Evolutionary conservation across 2,888 invertebrate species (phyloP), one percentile per base, ranked within the genome.

Genomic region (Eurois occulta): DNA sequence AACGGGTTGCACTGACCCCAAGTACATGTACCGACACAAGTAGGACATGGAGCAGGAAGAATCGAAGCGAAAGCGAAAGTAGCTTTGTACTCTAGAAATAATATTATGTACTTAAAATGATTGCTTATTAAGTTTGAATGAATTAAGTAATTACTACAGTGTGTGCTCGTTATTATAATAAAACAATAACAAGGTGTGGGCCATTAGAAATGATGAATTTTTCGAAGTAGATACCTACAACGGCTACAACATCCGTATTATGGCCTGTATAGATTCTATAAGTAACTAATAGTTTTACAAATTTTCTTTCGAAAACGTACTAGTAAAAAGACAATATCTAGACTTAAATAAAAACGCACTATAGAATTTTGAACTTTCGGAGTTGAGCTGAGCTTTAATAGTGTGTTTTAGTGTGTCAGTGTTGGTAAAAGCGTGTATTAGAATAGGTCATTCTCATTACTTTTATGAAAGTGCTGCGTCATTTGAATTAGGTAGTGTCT

Each of bases 141-240:
- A 35, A 43, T 64, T 24, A 66, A 32, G 46, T 41, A 46, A 58
- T 58, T 60, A 77, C 18, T 18, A 28, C 0, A 65, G 58, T 21
- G 28, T 32, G 41, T 18, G 32, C 7, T 77, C 10, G 24, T 58
- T 65, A 28, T n/a, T 62, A n/a, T 11, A 41, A 18, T n/a, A 32
- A 35, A 55, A 80, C 28, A 43, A 55, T 55, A 58, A 66, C 65
- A 46, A 41, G 4, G 35, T 41, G 35, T 28, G 8, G 8, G 35
- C 28, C 41, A 58, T 66, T 32, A 80, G 0, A 4, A 28, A 28
- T 66, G 28, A 73, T 66, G 48, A 67, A 35, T 46, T 67, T 52
- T 46, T n/a, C 1, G 16, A 60, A 21, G 28, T 38, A 55, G 1
- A 0, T 41, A 8, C 6, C 0, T 35, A 3, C 16, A 55, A 55